Conservation (phyloP, 2,113 vertebrate genomes). For the Mionectes macconnelli region DNA sequence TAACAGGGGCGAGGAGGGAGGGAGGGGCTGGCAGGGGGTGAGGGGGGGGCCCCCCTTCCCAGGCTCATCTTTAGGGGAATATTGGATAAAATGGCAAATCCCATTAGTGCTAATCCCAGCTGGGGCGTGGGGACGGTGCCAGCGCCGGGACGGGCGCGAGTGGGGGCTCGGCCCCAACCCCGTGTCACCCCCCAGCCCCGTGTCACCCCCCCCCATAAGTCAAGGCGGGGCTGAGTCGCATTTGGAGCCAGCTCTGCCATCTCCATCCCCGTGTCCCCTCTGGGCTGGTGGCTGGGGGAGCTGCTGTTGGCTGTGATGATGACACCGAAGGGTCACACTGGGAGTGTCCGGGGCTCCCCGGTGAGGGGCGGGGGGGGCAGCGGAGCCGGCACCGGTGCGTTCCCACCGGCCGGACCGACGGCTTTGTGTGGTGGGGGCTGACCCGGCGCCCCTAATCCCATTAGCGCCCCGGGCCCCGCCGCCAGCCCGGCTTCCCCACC, state of each 20-base stretch:
- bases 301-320: rapidly evolving
- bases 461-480: constrained; percentile 35
- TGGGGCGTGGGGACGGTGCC: constrained; percentile 7
- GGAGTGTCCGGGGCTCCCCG: neutral
- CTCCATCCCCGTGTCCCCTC: neutral
- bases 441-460: constrained; percentile 64
- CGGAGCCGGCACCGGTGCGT: neutral
- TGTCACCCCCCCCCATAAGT: neutral
- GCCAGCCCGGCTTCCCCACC: constrained; percentile 55
- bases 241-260: neutral
- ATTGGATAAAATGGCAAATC: constrained; percentile 70
- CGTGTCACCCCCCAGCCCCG: rapidly evolving
- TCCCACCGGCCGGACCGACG: constrained; percentile 6
- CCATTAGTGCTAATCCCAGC: constrained; percentile 65
- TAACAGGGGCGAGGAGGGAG: neutral
- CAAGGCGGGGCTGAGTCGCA: rapidly evolving
- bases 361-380: neutral
- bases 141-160: neutral
- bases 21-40: neutral
- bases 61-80: constrained; percentile 49
- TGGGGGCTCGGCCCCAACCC: neutral
- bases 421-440: constrained; percentile 44
- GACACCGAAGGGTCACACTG: neutral
- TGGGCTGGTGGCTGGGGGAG: neutral
- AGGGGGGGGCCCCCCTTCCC: neutral